A percentile compares a stretch with the other conserved stretches of the same genome.
Conservation (phyloP, 2,888 invertebrate species). For the Drosophila sordidula region DNA sequence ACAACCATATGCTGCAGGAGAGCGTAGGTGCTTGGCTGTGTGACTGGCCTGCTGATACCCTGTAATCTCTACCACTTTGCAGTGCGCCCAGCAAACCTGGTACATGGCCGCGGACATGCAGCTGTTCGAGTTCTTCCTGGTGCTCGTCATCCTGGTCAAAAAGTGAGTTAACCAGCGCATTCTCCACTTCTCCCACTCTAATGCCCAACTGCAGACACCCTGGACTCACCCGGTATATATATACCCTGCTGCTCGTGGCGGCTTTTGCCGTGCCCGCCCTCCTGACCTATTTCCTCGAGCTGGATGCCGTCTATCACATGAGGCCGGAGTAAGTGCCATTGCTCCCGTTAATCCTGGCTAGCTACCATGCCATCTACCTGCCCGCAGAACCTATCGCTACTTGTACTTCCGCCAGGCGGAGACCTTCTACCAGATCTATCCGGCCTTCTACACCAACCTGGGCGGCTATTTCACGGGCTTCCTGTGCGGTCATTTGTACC, state of each 20-base stretch:
- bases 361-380: background rate
- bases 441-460: constrained; percentile 82
- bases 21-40: constrained; percentile 61
- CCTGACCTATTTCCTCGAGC: constrained; percentile 69
- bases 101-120: constrained; percentile 83
- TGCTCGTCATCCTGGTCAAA: constrained; percentile 67
- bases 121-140: constrained; percentile 75
- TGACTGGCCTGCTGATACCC: background rate
- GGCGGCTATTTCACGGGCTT: constrained; percentile 82
- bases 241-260: constrained; percentile 28
- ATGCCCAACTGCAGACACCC: constrained; percentile 58
- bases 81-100: constrained; percentile 84
- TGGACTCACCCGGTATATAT: constrained; percentile 40
- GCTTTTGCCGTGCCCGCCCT: constrained; percentile 59
- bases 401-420: constrained; percentile 73
- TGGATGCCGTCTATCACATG: constrained; percentile 77
- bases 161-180: constrained; percentile 61
- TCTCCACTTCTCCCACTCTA: background rate
- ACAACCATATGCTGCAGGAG: constrained; percentile 80
- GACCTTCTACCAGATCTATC: constrained; percentile 75
- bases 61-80: background rate
- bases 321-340: constrained; percentile 76
- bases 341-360: background rate
- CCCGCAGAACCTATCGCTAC: constrained; percentile 78
- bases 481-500: constrained; percentile 71